phyloP scores from a whole-genome alignment of 2,888 invertebrate genomes.

The Machimus atricapillus region DNA sequence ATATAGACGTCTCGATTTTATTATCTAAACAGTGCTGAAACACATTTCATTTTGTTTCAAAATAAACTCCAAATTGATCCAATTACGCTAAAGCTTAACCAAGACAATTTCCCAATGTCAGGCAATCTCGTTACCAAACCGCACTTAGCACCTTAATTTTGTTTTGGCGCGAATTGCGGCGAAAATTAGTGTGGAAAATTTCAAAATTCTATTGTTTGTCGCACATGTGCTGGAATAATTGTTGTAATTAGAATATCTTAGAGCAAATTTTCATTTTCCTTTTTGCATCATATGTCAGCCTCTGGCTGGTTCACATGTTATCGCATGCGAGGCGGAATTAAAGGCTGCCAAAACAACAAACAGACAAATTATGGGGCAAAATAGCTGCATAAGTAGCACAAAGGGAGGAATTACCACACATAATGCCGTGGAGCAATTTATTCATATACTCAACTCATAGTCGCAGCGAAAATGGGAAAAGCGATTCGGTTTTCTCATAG shows the following conservation, averaged over 20 bases:
- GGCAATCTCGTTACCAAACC: not conserved
- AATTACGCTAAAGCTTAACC: not conserved
- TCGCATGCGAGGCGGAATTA: not conserved
- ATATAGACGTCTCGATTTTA: not conserved
- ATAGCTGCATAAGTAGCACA: not conserved
- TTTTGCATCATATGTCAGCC: not conserved
- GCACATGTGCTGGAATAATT: not conserved
- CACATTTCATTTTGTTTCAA: not conserved
- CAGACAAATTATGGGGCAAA: not conserved
- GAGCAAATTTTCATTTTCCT: not conserved
- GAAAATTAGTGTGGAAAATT: not conserved
- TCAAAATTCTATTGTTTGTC: slow-evolving; percentile 18
- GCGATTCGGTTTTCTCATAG: not conserved
- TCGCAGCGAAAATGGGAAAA: not conserved
- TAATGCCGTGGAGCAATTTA: not conserved
- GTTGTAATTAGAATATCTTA: not conserved
- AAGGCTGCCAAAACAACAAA: slow-evolving; percentile 23
- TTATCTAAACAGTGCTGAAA: not conserved
- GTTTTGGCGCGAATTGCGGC: not conserved
- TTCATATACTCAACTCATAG: not conserved
- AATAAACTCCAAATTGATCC: not conserved
- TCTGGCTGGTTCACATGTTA: not conserved
- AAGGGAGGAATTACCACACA: not conserved
- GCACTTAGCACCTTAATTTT: not conserved
- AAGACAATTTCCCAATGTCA: not conserved